Conservation (phyloP, 2,888 invertebrate genomes). For the Drosophila borborema region DNA sequence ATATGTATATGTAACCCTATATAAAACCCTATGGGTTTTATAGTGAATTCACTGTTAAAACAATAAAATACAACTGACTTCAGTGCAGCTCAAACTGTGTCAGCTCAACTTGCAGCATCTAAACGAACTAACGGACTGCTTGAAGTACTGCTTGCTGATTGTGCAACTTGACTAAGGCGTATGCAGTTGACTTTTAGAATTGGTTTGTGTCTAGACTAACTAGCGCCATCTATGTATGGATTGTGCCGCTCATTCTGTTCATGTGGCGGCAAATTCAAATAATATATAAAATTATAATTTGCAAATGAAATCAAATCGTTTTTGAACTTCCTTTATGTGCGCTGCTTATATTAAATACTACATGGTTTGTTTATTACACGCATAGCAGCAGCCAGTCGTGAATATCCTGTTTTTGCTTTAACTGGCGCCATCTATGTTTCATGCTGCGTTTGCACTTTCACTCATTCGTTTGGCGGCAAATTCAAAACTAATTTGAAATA, state of each 20-base stretch:
- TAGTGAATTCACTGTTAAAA: no score
- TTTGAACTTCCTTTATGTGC: no score
- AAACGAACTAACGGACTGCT: neutral
- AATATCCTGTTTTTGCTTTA: neutral
- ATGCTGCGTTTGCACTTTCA: neutral
- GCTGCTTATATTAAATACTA: no score
- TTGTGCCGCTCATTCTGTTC: fast-evolving
- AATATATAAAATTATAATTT: neutral
- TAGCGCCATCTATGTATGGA: conserved; percentile 26
- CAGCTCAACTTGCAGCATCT: neutral
- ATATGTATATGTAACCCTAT: no score
- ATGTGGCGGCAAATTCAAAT: neutral
- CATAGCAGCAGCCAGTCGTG: neutral
- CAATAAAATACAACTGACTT: no score
- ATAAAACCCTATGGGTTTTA: no score
- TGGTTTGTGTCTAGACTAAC: neutral
- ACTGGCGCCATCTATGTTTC: conserved; percentile 29
- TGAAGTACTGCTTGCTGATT: conserved; percentile 3
- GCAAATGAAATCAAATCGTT: neutral
- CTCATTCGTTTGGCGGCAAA: conserved; percentile 5
- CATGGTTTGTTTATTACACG: no score
- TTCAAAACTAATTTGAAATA: neutral
- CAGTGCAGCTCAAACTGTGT: neutral
- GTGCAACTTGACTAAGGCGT: neutral
- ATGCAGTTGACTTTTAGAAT: neutral